These are phyloP conservation scores for Pseudomyrmex flavicornis DNA, from an alignment of 1,140 invertebrate species.

Conservation along the genomic window DNA sequence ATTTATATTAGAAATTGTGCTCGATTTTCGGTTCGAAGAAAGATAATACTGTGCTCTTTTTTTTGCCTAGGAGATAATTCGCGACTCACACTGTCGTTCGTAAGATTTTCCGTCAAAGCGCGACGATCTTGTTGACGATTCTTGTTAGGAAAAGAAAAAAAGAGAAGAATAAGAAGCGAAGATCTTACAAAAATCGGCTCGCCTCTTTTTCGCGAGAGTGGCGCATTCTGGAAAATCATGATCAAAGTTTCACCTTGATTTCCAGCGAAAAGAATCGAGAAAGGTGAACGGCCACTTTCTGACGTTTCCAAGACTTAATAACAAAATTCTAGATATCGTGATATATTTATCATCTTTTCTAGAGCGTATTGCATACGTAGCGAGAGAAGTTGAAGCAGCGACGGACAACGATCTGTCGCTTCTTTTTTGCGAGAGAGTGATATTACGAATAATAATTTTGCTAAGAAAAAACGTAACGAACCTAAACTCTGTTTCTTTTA, in stretches of 20 bases:
- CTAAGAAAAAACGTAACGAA: neutral
- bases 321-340: conserved; percentile 16
- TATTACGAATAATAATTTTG: neutral
- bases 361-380: neutral
- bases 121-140: neutral
- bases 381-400: neutral
- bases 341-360: conserved; percentile 53
- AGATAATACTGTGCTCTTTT: neutral
- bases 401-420: neutral
- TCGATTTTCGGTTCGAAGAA: neutral
- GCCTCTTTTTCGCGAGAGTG: neutral
- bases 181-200: neutral
- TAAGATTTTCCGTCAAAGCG: neutral
- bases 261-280: neutral
- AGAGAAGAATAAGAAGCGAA: neutral
- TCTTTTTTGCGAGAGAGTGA: neutral
- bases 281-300: neutral
- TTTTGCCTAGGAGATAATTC: neutral
- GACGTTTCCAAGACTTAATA: conserved; percentile 2
- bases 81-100: neutral
- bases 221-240: neutral
- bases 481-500: neutral
- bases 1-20: neutral
- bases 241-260: neutral
- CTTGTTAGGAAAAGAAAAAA: neutral